Evolutionary conservation across 2,113 vertebrate genomes (phyloP).

Genomic region (Sorex fumeus): DNA sequence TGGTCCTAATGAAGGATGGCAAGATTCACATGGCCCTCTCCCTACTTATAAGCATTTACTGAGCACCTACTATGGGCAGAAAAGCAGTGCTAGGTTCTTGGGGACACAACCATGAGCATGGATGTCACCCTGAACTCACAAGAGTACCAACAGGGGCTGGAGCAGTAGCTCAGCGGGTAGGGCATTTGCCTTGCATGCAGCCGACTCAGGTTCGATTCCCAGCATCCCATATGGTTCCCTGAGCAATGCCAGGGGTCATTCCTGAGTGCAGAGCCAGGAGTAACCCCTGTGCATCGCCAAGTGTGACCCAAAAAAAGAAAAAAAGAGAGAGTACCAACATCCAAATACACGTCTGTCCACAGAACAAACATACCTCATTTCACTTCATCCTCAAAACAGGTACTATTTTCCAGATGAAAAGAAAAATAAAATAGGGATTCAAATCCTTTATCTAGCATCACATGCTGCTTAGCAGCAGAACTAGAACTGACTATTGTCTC

Average conservation of each 20-base stretch:
- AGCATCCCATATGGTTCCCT: too few relatives aligned
- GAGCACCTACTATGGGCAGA: not conserved
- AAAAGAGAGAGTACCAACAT: not conserved
- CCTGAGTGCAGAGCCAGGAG: too few relatives aligned
- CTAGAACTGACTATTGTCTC: not conserved
- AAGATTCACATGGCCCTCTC: not conserved
- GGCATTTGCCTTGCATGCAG: too few relatives aligned
- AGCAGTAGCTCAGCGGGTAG: too few relatives aligned
- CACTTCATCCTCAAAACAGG: conserved; percentile 31
- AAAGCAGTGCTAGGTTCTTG: not conserved
- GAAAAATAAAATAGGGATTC: not conserved
- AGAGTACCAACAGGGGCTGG: not conserved
- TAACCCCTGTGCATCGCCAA: too few relatives aligned
- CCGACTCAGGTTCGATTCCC: too few relatives aligned
- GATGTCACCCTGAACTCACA: not conserved
- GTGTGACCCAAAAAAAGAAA: too few relatives aligned
- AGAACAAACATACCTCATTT: not conserved
- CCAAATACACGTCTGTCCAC: not conserved
- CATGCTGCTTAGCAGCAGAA: not conserved
- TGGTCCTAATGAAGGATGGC: not conserved
- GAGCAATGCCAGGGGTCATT: too few relatives aligned
- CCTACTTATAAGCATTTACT: not conserved
- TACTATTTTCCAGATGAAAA: not conserved
- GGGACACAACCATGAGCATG: not conserved
- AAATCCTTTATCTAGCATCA: not conserved